Conservation (phyloP, 2,888 invertebrate species). For the Papilio protenor region DNA sequence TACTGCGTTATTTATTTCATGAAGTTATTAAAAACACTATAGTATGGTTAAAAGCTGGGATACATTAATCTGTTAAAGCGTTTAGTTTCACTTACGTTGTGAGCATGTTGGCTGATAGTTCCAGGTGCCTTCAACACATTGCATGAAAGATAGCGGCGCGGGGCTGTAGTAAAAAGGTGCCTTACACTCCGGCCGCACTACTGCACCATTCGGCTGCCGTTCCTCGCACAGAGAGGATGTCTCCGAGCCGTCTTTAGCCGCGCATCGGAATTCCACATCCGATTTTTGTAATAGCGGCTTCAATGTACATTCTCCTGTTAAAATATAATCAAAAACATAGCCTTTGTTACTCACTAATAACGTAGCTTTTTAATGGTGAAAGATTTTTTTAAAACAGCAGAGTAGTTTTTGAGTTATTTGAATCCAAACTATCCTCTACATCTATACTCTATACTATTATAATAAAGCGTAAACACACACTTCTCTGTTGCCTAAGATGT, state of each 20-base stretch:
- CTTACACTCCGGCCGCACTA: slow-evolving; percentile 58
- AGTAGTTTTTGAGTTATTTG: no score
- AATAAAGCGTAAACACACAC: no score
- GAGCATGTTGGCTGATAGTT: background rate
- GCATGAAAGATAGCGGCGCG: slow-evolving; percentile 54
- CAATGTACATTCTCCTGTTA: background rate
- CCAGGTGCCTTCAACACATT: slow-evolving; percentile 63
- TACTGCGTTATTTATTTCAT: no score
- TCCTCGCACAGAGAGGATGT: background rate
- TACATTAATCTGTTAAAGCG: background rate
- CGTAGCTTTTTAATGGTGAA: no score
- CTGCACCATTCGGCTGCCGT: slow-evolving; percentile 58
- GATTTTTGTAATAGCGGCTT: background rate
- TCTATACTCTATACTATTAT: no score
- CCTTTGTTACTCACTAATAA: no score
- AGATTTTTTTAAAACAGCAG: no score
- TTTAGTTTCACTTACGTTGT: slow-evolving; percentile 42
- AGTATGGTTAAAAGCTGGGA: background rate
- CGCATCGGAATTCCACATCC: background rate
- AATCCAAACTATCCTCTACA: no score
- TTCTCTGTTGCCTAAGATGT: no score
- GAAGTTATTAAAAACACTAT: background rate
- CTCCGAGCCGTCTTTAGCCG: background rate
- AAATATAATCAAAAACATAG: background rate
- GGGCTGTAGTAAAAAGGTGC: slow-evolving; percentile 62